A percentile compares a stretch with the other conserved stretches of the same genome.
Evolutionary conservation across 2,797 vertebrate species (phyloP).

Genomic region (Potorous gilbertii): DNA sequence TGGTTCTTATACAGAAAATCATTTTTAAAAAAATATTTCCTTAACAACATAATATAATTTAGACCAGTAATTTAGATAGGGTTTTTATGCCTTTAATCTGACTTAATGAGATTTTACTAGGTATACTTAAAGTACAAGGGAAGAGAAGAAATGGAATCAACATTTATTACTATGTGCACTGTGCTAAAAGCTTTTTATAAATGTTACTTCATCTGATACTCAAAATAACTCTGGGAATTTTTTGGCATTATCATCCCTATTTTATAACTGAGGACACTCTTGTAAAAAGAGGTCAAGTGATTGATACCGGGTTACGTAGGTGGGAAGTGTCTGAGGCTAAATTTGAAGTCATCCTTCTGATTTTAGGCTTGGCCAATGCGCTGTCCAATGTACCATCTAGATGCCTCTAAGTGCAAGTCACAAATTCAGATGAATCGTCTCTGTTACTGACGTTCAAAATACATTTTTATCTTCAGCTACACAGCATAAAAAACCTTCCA

Average conservation of each 20-base stretch:
- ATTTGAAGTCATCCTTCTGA: background rate
- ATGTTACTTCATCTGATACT: background rate
- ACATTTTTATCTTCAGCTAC: conserved; percentile 1
- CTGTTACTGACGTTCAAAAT: background rate
- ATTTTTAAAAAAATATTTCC: background rate
- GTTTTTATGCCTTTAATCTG: background rate
- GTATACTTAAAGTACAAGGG: background rate
- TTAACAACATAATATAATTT: conserved; percentile 29
- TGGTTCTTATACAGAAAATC: background rate
- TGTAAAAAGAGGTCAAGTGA: background rate
- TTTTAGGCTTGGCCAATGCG: background rate
- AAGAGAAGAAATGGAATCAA: background rate
- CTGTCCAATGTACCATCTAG: background rate
- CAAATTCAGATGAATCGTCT: background rate
- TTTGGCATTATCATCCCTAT: background rate
- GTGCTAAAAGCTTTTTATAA: background rate
- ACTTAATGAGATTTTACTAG: background rate
- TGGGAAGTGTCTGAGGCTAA: background rate
- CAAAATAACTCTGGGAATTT: background rate
- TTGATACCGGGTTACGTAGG: background rate
- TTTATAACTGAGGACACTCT: background rate
- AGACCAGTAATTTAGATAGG: conserved; percentile 1
- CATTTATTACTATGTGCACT: background rate
- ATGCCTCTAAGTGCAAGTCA: background rate
- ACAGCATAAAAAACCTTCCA: background rate